A percentile compares a stretch with the other conserved stretches of the same genome.
Evolutionary conservation across 2,888 invertebrate genomes (phyloP).

Genomic region (Drosophila bunnanda): DNA sequence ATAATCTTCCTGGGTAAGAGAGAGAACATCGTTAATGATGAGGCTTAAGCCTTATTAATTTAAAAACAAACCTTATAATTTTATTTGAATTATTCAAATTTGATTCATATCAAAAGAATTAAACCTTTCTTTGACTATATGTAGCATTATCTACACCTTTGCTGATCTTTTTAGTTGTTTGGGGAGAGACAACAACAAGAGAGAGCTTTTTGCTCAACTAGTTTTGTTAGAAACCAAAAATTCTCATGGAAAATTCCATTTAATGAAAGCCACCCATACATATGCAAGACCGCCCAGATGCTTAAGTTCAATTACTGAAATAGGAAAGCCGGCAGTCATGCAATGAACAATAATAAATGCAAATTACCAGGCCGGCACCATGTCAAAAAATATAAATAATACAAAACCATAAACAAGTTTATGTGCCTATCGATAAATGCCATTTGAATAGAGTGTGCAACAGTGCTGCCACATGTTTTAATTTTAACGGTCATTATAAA

Average conservation of each 20-base stretch:
- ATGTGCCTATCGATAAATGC: not conserved
- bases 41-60: not conserved
- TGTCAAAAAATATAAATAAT: not conserved
- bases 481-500: not conserved
- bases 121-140: not conserved
- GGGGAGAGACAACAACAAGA: slow-evolving; percentile 1
- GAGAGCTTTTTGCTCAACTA: slow-evolving; percentile 48
- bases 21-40: not conserved
- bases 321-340: not conserved
- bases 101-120: not conserved
- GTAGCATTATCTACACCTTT: not conserved
- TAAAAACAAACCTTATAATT: not conserved
- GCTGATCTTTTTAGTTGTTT: not conserved
- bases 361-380: not conserved
- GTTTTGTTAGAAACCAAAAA: slow-evolving; percentile 14
- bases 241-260: slow-evolving; percentile 45
- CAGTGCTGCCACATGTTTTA: not conserved
- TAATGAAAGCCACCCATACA: slow-evolving; percentile 7
- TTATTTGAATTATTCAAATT: not conserved
- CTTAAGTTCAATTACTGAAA: not conserved
- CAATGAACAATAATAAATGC: not conserved
- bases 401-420: not conserved
- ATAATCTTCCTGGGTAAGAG: not conserved
- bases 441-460: not conserved
- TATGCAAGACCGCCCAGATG: not conserved